Evolutionary conservation across 2,888 invertebrate genomes (phyloP), one percentile per base, ranked within the genome.

Genomic region (Griposia aprilina): DNA sequence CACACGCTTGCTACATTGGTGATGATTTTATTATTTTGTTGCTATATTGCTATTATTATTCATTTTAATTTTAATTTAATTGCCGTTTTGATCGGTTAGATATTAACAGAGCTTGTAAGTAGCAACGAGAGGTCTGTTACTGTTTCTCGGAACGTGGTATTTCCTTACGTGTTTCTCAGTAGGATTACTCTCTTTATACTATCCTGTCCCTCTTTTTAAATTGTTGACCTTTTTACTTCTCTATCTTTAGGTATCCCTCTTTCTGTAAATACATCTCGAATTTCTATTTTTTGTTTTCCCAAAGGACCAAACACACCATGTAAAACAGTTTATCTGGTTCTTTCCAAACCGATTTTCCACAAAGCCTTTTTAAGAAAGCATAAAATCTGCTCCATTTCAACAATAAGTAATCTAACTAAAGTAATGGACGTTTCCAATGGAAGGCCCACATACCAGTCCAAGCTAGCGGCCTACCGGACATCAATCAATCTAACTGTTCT

Each of bases 401-500:
- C 26, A n/a, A 48, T 23, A 26, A 69, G n/a, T 30, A 59, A 62
- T 23, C 52, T 23, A 26, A 69, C 20, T 30, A 59, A 59, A 75
- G 30, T 65, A 76, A 65, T 70, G 36, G 50, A 59, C 13, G 60
- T 48, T 63, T 48, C n/a, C 71, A 84, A 63, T 80, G 41, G 52
- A 68, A 79, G 73, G 65, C 74, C 76, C 59, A 70, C 78, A 80
- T 78, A 80, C 79, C 81, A 74, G 59, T 23, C 30, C 63, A 52
- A 50, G 76, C 57, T 77, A 66, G 62, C 63, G 68, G 69, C 57
- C 30, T 50, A 71, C 66, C 62, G 73, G 75, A 66, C 65, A 71
- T 50, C 72, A 76, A 82, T 87, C 82, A 84, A 68, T 55, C 30
- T 84, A 89, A 87, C 87, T 87, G 82, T 88, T 73, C 74, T 74